Evolutionary conservation across 2,797 vertebrate genomes (phyloP), one percentile per base, ranked within the genome.

Genomic region (Labroides dimidiatus): DNA sequence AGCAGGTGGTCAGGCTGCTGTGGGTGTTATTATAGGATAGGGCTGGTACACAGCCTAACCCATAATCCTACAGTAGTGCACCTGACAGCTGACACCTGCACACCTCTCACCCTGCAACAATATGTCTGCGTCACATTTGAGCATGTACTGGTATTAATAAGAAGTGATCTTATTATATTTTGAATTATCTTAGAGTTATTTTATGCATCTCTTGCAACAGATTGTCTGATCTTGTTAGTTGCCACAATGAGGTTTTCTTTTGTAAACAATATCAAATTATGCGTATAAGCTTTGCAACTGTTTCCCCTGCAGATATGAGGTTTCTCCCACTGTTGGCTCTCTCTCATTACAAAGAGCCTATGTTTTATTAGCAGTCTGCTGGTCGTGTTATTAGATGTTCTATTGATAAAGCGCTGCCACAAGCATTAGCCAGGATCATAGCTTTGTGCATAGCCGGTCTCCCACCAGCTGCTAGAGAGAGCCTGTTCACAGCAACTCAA

Each of bases 81-180:
- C 92, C 93, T 93, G 88, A 90, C 94, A 94, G 92, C 93, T 95
- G 93, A 88, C 91, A 94, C 92, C 93, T 94, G 93, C 85, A 73
- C 73, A 20, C 62, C 15, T 56, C 50, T 78, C 71, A 62, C 51
- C 55, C 30, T 41, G 57, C 57, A 61, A 47, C 64, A 69, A 53
- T 61, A 74, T 58, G 58, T 63, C 76, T n/a, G 17, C 72, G 42
- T 70, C 48, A 2, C 72, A 72, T 78, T 79, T 64, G n/a, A 80
- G 59, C 45, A 49, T 43, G 58, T 16, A 48, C 23, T 47, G 64
- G 23, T 55, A 72, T 33, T 49, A 64, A 66, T 42, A 33, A 23
- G 14, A 11, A 20, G 8, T 15, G 0, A 20, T 49, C 19, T 62
- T 13, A 36, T 23, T 44, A 45, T 27, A 14, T 43, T 42, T 24